Evolutionary conservation across 37 sponge, comb jelly and placozoan species (phyloP).

Genomic region (Dysidea cf. avara): DNA sequence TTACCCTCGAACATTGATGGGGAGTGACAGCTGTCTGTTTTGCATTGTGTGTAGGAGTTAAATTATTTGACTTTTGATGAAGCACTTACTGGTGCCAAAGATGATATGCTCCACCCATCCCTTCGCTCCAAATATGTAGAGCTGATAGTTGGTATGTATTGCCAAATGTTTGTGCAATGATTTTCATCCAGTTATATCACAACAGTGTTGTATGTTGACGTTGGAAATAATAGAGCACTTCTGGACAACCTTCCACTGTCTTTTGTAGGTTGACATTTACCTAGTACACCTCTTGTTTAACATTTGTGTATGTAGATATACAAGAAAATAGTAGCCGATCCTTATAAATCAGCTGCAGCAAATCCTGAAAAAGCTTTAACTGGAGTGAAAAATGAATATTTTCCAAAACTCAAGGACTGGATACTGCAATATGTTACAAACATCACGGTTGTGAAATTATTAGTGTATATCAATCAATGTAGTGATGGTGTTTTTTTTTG

Average conservation of each 20-base stretch:
- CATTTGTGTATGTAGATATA: constrained; percentile 8
- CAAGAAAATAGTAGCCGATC: constrained; percentile 11
- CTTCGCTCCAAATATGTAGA: constrained; percentile 45
- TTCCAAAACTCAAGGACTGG: constrained; percentile 53
- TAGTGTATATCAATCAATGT: background rate
- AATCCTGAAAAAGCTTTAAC: constrained; percentile 43
- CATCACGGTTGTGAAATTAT: background rate
- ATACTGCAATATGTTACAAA: constrained; percentile 17
- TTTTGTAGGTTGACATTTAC: constrained; percentile 37
- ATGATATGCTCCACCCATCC: constrained; percentile 17
- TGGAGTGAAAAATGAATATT: constrained; percentile 41
- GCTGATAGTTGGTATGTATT: constrained; percentile 42
- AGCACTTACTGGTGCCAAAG: constrained; percentile 30
- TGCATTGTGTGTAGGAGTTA: constrained; percentile 8
- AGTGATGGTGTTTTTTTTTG: constrained; percentile 10
- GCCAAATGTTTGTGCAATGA: background rate
- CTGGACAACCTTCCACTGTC: constrained; percentile 61
- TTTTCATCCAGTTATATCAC: background rate
- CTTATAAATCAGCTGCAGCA: constrained; percentile 22
- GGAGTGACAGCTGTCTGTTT: too few species aligned
- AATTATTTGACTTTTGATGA: constrained; percentile 36
- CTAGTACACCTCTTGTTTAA: background rate
- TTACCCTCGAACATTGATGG: too few species aligned
- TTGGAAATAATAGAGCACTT: constrained; percentile 57
- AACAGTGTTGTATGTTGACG: constrained; percentile 66